Conservation (phyloP, 1,140 invertebrate genomes). For the Condylostylus longicornis region DNA sequence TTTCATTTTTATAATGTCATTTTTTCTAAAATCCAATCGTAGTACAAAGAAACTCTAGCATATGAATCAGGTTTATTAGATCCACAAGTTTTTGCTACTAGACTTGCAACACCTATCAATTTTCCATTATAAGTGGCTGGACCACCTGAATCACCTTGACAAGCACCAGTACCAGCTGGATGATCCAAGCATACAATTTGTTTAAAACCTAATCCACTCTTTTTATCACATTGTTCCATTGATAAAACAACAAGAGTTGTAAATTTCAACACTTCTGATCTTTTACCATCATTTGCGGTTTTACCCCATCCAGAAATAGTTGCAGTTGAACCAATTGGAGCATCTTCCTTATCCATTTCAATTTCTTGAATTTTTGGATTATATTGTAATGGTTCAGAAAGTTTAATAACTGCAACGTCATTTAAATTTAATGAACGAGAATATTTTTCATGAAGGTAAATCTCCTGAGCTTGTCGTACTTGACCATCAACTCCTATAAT, state of each 20-base stretch:
- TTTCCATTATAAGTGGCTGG: conserved; percentile 8
- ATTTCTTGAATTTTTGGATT: conserved; percentile 12
- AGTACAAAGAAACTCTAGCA: conserved; percentile 34
- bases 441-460: too few relatives aligned
- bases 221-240: conserved; percentile 4
- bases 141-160: conserved; percentile 11
- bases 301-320: conserved; percentile 26
- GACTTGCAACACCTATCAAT: conserved; percentile 11
- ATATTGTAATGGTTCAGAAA: conserved; percentile 14
- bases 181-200: conserved; percentile 9
- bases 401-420: conserved; percentile 19
- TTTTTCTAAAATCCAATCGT: conserved; percentile 33
- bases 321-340: conserved; percentile 11
- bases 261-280: too few relatives aligned
- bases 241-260: too few relatives aligned
- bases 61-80: conserved; percentile 40
- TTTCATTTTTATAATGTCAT: too few relatives aligned
- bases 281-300: too few relatives aligned
- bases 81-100: conserved; percentile 13
- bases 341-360: conserved; percentile 9
- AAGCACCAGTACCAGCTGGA: conserved; percentile 3
- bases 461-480: too few relatives aligned
- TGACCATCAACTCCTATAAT: too few relatives aligned
- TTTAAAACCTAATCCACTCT: conserved; percentile 5
- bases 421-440: too few relatives aligned